These are phyloP conservation scores for Drosophila gaucha DNA, from an alignment of 2,888 invertebrate genomes.

Conservation along the genomic window DNA sequence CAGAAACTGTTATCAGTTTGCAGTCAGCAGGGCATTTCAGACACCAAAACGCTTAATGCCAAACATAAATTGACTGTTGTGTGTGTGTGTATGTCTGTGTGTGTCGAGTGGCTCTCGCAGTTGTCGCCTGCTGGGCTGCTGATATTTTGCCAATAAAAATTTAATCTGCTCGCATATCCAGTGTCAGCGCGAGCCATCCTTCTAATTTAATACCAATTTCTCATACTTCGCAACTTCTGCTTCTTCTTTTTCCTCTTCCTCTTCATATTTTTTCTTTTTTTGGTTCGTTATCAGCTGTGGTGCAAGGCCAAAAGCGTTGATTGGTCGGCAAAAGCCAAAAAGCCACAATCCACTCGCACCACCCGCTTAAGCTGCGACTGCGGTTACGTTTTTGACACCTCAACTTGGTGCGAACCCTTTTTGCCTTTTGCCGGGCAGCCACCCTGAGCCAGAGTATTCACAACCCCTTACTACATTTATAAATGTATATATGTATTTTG, in stretches of 20 bases:
- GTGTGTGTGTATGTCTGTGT: constrained; percentile 1
- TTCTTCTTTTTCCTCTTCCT: not conserved
- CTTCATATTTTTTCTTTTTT: constrained; percentile 15
- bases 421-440: constrained; percentile 8
- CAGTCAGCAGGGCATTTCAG: constrained; percentile 54
- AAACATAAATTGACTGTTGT: constrained; percentile 62
- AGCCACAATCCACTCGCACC: constrained; percentile 3
- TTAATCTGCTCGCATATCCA: constrained; percentile 72
- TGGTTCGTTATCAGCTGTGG: constrained; percentile 42
- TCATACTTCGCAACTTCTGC: constrained; percentile 3
- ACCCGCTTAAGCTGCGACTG: constrained; percentile 30
- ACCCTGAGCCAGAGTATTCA: constrained; percentile 13
- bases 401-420: constrained; percentile 51
- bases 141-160: constrained; percentile 81
- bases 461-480: constrained; percentile 52
- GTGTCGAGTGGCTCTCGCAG: constrained; percentile 13
- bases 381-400: constrained; percentile 65
- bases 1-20: constrained; percentile 51
- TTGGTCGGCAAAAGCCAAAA: constrained; percentile 41
- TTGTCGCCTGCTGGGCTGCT: constrained; percentile 45
- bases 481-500: constrained; percentile 1
- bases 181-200: constrained; percentile 36
- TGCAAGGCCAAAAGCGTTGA: constrained; percentile 55
- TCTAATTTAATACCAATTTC: constrained; percentile 67
- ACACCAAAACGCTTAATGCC: constrained; percentile 73